Evolutionary conservation across 2,888 invertebrate genomes (phyloP), one percentile per base, ranked within the genome.

Genomic region (Gonocerus acuteangulatus): DNA sequence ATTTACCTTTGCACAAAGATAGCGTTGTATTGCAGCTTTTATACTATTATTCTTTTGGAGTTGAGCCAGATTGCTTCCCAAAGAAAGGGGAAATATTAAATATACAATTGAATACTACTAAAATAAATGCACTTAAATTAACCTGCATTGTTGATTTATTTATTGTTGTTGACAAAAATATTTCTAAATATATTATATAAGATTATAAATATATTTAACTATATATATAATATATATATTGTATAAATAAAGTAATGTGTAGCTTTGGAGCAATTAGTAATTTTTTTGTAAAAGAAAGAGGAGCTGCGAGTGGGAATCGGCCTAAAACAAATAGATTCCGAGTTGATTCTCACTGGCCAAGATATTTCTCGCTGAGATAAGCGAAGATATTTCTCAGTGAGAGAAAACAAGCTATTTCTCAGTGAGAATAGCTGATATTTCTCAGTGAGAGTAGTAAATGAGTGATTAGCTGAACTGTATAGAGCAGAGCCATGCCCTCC

Each of bases 251-350:
- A 52, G 22, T 52, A 39, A 52, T 21, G 39, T 49, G 27, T 52
- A 52, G 52, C 52, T 52, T 52, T 52, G 52, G 15, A 52, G 52
- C 39, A 52, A 39, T 21, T 52, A 52, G 39, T 36, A 34, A 39
- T 52, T 27, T 52, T 52, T 52, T 52, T 52, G n/a, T 9, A 39
- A 39, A 52, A 52, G 15, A 19, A 52, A 13, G 11, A n/a, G 47
- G 16, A n/a, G 39, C 19, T 52, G 36, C 18, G 39, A 36, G 22
- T 42, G 52, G 34, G 52, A 39, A 39, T 52, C n/a, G 15, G 52
- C 39, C 52, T 52, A 39, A 39, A n/a, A 1, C n/a, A 15, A 52
- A 39, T n/a, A 22, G 4, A 32, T 47, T 19, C 21, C 27, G 13
- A 42, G 52, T 19, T 52, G 52, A 52, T 52, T 52, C 52, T 52